Conservation (phyloP, 2,113 vertebrate genomes). For the Danionella cerebrum region DNA sequence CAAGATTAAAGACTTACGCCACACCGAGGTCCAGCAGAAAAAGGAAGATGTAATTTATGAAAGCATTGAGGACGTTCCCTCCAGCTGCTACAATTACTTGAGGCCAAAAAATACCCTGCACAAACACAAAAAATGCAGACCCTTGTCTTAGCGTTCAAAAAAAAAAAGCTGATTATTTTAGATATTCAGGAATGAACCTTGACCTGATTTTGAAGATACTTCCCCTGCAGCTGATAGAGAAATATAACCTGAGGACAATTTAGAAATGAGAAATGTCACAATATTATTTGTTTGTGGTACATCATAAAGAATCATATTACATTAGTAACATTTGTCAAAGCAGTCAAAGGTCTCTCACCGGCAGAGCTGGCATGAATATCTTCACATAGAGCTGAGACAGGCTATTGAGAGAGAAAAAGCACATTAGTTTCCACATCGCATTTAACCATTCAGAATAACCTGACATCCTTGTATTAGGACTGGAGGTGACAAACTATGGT, state of each 20-base stretch:
- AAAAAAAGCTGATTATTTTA: background rate
- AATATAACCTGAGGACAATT: constrained; percentile 68
- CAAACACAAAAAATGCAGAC: background rate
- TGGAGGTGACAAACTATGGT: too few relatives aligned
- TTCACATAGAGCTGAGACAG: constrained; percentile 82
- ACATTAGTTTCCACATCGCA: too few relatives aligned
- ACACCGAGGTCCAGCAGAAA: constrained; percentile 72
- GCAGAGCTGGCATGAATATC: constrained; percentile 87
- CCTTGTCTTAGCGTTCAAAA: background rate
- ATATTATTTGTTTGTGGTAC: too few relatives aligned
- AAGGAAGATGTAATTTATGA: constrained; percentile 79
- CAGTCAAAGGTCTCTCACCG: constrained; percentile 71
- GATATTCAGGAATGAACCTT: background rate
- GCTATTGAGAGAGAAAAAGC: too few relatives aligned
- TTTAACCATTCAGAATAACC: too few relatives aligned
- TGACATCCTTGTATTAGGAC: too few relatives aligned
- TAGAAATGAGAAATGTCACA: too few relatives aligned
- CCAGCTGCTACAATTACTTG: constrained; percentile 71
- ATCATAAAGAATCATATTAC: too few relatives aligned
- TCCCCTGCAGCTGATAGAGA: constrained; percentile 78
- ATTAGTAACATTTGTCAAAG: background rate
- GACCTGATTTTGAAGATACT: constrained; percentile 87
- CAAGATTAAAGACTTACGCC: constrained; percentile 57
- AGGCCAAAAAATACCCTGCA: constrained; percentile 80
- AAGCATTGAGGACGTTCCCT: constrained; percentile 75